Base-by-base conservation (phyloP, 2,888 invertebrate genomes). In the Acronicta psi region DNA sequence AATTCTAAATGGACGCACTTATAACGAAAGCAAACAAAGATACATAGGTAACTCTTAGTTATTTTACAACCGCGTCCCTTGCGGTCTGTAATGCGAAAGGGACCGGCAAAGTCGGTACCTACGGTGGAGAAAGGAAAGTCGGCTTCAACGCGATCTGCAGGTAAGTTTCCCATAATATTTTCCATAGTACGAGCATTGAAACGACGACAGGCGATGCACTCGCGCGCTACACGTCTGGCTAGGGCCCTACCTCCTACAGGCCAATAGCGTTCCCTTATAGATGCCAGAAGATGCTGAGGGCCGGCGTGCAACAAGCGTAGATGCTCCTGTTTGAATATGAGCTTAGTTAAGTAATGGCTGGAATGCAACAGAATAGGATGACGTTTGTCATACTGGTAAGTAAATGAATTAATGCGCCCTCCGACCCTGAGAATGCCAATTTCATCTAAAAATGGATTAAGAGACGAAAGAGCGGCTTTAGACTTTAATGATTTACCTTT, bases 401-500 rank as follows among this genome's bases (percentile, higher is more conserved):
- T 10, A 17, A 17, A 29, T 40, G 25, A 25, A n/a, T 49, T 17
- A 17, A 47, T 25, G 16, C 49, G 49, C 16, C 49, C 49, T 13
- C 49, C 23, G 14, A 25, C 38, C 13, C 38, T 25, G 13, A 43
- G 9, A 25, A 49, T 25, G 5, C 25, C 10, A 17, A 23, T 49
- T 38, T 49, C 16, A 49, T 37, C 47, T 10, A 49, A 38, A 38
- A 49, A 38, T 38, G 25, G 47, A 17, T 23, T 38, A 13, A 38
- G 47, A 25, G 47, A 49, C n/a, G 38, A 16, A 3, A 50, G 29
- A 14, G 18, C 18, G 29, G 42, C 31, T 36, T 51, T 51, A 16
- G 51, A 51, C 10, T 43, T 52, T 17, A 52, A 17, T 18, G 52
- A 36, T 52, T 43, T 52, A 36, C 42, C 18, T 23, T 31, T 50